Base-by-base conservation (phyloP, 2,797 vertebrate species). In the Dendrocincla fuliginosa region DNA sequence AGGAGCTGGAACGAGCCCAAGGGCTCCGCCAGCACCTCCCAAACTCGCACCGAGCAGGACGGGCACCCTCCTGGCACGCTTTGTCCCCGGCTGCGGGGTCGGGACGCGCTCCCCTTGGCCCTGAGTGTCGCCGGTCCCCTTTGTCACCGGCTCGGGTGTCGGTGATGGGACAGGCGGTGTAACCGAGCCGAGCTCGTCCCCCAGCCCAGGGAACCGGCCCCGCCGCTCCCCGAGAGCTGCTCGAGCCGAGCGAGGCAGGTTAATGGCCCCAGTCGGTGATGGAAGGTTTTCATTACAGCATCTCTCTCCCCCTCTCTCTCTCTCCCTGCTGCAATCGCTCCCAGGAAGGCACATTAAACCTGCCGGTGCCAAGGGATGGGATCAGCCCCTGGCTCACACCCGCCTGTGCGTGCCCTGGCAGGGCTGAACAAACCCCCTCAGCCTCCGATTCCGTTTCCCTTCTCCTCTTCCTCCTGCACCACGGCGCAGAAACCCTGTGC, bases 211-310 rank as follows among this genome's bases (percentile, higher is more conserved):
- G 73, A 74, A 27, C 1, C 33, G 0, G 50, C 69, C 55, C 68
- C 2, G 9, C 32, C 41, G 5, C 64, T 44, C 78, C 60, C 61
- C 18, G 5, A 14, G 3, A 28, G 41, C 56, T 75, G 57, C 25
- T 93, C 59, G 67, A 94, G 89, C 83, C 4, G 9, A 94, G 87
- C 32, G 7, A 41, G 79, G 89, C 77, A 65, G 80, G 90, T 74
- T 82, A 70, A 91, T 15, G 69, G 90, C 80, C 79, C 63, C 85
- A 42, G 83, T 24, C 16, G 33, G 42, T 84, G 92, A 91, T 82
- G 88, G 93, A 95, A 93, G 10, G 87, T 67, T 96, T 94, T 93
- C 91, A 95, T 96, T 95, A 92, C 76, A 83, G 86, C 84, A 16
- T 17, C 70, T 86, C 87, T 7, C 74, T 67, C 53, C 42, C 69